These are phyloP conservation scores for Epinotia brunnichana DNA, from an alignment of 2,888 invertebrate species.

Conservation along the genomic window DNA sequence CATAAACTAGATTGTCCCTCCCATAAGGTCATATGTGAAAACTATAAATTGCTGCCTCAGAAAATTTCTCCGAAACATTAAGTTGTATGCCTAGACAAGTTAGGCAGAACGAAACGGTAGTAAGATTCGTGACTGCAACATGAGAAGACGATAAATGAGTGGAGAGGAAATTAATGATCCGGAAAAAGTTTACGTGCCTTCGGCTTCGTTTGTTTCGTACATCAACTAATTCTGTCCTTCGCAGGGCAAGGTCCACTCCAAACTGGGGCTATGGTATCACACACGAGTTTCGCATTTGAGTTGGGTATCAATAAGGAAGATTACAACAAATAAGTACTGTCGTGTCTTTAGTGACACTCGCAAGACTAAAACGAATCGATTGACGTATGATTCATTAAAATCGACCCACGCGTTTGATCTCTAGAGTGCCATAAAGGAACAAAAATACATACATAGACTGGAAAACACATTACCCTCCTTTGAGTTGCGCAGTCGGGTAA, in stretches of 20 bases:
- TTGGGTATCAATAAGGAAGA: no score
- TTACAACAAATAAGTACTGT: no score
- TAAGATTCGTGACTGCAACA: slow-evolving; percentile 43
- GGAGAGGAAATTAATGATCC: slow-evolving; percentile 67
- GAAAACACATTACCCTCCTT: no score
- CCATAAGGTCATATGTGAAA: slow-evolving; percentile 1
- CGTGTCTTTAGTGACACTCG: no score
- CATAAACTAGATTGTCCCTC: neutral
- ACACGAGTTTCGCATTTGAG: neutral
- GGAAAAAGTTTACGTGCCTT: slow-evolving; percentile 61
- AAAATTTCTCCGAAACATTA: slow-evolving; percentile 14
- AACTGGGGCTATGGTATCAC: slow-evolving; percentile 1
- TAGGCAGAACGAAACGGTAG: slow-evolving; percentile 32
- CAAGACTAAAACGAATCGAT: no score
- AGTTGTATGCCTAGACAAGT: slow-evolving; percentile 18
- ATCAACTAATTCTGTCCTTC: slow-evolving; percentile 35
- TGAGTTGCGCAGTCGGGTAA: no score
- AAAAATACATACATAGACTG: no score
- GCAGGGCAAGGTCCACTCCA: slow-evolving; percentile 12
- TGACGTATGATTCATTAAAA: no score
- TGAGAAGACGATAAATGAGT: slow-evolving; percentile 61
- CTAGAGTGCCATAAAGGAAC: no score
- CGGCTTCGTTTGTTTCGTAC: slow-evolving; percentile 55
- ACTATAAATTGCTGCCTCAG: neutral
- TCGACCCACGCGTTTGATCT: no score